A percentile compares a stretch with the other conserved stretches of the same genome.
These are phyloP conservation scores for Temnothorax curvispinosus DNA, from an alignment of 1,140 invertebrate species.

Conservation along the genomic window DNA sequence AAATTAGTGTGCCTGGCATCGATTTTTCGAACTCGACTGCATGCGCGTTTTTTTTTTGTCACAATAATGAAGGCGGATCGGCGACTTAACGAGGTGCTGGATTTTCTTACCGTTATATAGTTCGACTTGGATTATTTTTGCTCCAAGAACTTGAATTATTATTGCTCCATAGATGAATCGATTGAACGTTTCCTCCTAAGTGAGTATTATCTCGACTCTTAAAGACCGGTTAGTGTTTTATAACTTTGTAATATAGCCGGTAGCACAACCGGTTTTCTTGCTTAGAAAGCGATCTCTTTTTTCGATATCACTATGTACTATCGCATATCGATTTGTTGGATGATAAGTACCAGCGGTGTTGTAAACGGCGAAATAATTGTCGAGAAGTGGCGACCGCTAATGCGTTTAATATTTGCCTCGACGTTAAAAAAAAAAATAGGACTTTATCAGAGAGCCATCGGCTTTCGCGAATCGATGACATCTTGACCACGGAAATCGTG, in stretches of 20 bases:
- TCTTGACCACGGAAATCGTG: conserved; percentile 47
- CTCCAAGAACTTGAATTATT: background rate
- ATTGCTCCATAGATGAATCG: conserved; percentile 17
- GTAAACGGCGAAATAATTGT: conserved; percentile 55
- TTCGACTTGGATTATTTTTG: background rate
- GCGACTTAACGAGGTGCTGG: background rate
- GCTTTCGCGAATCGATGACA: conserved; percentile 59
- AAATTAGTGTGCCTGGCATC: conserved; percentile 16
- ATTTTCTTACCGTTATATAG: conserved; percentile 1
- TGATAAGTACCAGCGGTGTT: conserved; percentile 29
- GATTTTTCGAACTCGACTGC: background rate
- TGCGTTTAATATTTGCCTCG: conserved; percentile 50
- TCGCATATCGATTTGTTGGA: conserved; percentile 58
- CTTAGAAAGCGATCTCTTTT: conserved; percentile 65
- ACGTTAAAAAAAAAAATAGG: background rate
- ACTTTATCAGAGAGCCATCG: conserved; percentile 19
- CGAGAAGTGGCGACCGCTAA: conserved; percentile 10
- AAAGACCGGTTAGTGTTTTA: conserved; percentile 58
- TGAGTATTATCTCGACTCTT: conserved; percentile 28
- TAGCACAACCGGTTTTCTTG: conserved; percentile 67
- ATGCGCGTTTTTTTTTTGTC: background rate
- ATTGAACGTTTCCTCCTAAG: conserved; percentile 10
- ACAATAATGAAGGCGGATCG: conserved; percentile 15
- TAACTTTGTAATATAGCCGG: conserved; percentile 64
- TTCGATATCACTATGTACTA: conserved; percentile 46